A percentile compares a stretch with the other conserved stretches of the same genome.
Evolutionary conservation across 1,140 invertebrate genomes (phyloP).

Genomic region (Tetramorium alpestre): DNA sequence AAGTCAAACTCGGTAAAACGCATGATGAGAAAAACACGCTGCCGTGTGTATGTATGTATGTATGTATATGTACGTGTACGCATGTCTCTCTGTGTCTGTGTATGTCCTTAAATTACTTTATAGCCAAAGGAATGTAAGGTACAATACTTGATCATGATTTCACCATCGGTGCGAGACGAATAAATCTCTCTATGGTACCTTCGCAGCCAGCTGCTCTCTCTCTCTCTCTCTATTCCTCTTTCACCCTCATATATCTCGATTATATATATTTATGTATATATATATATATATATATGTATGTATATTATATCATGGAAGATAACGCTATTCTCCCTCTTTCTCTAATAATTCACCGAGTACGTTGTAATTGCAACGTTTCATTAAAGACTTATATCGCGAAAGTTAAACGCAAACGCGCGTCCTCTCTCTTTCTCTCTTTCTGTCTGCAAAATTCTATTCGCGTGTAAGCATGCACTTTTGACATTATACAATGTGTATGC

Average conservation of each 20-base stretch:
- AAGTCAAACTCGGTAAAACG: conserved; percentile 58
- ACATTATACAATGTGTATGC: conserved; percentile 62
- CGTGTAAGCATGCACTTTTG: conserved; percentile 72
- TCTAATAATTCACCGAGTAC: conserved; percentile 51
- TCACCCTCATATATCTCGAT: conserved; percentile 26
- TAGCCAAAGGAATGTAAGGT: conserved; percentile 87
- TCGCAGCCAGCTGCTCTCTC: conserved; percentile 83
- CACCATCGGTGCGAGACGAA: conserved; percentile 71
- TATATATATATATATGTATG: conserved; percentile 18
- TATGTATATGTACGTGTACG: background rate
- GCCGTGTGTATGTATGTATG: conserved; percentile 52
- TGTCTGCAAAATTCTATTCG: conserved; percentile 41
- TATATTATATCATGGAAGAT: conserved; percentile 78
- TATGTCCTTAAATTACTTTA: conserved; percentile 83
- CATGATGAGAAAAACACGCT: conserved; percentile 64
- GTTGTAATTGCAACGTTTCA: conserved; percentile 29
- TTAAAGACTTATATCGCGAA: conserved; percentile 52
- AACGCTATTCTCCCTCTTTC: conserved; percentile 62
- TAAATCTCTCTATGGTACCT: conserved; percentile 75
- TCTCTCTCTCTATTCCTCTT: background rate
- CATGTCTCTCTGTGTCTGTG: background rate
- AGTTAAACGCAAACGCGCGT: conserved; percentile 70
- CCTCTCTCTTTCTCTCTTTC: background rate
- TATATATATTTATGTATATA: conserved; percentile 50
- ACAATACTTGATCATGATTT: conserved; percentile 85